Evolutionary conservation across 2,113 vertebrate species (phyloP).

Genomic region (Hemiscyllium ocellatum): DNA sequence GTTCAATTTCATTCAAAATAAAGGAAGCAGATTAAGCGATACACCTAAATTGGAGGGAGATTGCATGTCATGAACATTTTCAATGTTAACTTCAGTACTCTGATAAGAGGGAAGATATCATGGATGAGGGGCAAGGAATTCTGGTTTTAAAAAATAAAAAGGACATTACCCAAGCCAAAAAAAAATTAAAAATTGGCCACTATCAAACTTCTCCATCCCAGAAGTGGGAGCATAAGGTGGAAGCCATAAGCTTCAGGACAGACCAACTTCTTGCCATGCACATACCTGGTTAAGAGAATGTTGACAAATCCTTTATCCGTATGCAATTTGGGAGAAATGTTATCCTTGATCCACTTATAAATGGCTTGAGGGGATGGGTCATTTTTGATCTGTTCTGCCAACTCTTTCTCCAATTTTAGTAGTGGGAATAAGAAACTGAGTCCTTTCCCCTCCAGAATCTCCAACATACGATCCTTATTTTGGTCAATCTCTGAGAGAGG

Average conservation of each 20-base stretch:
- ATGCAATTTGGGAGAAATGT: constrained; percentile 96
- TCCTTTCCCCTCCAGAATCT: constrained; percentile 94
- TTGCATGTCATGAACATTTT: neutral
- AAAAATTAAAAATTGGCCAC: neutral
- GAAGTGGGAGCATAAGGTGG: too few species aligned
- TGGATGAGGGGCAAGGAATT: neutral
- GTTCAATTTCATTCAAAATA: too few species aligned
- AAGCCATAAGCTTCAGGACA: too few species aligned
- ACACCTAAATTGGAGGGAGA: too few species aligned
- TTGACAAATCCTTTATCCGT: constrained; percentile 98
- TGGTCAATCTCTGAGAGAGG: constrained; percentile 83
- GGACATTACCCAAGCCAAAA: too few species aligned
- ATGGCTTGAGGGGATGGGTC: constrained; percentile 95
- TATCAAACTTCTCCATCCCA: neutral
- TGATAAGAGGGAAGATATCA: neutral
- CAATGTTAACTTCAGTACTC: neutral
- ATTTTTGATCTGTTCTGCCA: constrained; percentile 89
- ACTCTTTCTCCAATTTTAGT: constrained; percentile 96
- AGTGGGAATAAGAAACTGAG: constrained; percentile 96
- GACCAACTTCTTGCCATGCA: neutral
- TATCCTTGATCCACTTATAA: constrained; percentile 99
- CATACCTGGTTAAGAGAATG: constrained; percentile 97
- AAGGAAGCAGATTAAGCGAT: too few species aligned
- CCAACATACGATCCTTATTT: constrained; percentile 98
- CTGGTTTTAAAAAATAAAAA: neutral